Conservation (phyloP, 2,797 vertebrate genomes). For the Numenius phaeopus region DNA sequence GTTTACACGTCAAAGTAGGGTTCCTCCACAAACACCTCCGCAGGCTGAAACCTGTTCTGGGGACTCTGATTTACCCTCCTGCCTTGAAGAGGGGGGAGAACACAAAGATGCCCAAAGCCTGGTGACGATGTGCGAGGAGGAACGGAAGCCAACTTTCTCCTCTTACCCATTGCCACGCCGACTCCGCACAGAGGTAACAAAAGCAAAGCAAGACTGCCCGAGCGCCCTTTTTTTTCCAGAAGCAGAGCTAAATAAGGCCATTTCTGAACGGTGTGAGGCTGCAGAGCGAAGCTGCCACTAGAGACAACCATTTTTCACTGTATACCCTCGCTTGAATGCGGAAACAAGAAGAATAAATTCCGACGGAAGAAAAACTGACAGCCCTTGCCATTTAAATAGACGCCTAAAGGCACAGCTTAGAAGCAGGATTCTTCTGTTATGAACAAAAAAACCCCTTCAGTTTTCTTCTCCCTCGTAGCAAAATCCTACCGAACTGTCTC, state of each 20-base stretch:
- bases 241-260: background rate
- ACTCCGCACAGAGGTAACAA: background rate
- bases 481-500: background rate
- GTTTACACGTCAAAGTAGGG: background rate
- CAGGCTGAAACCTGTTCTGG: background rate
- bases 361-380: background rate
- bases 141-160: background rate
- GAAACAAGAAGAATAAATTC: background rate
- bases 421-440: background rate
- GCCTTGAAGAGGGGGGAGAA: background rate
- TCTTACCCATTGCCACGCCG: background rate
- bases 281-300: background rate
- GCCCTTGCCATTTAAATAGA: background rate
- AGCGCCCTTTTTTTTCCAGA: background rate
- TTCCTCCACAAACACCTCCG: background rate
- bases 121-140: background rate
- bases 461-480: slow-evolving; percentile 10
- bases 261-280: background rate
- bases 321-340: background rate
- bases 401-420: background rate
- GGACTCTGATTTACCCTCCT: background rate
- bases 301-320: background rate
- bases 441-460: background rate
- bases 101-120: background rate
- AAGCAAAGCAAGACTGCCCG: background rate